Evolutionary conservation across 23 tunicate species (phyloP), one percentile per base, ranked within the genome.

Genomic region (Pegea sp.): DNA sequence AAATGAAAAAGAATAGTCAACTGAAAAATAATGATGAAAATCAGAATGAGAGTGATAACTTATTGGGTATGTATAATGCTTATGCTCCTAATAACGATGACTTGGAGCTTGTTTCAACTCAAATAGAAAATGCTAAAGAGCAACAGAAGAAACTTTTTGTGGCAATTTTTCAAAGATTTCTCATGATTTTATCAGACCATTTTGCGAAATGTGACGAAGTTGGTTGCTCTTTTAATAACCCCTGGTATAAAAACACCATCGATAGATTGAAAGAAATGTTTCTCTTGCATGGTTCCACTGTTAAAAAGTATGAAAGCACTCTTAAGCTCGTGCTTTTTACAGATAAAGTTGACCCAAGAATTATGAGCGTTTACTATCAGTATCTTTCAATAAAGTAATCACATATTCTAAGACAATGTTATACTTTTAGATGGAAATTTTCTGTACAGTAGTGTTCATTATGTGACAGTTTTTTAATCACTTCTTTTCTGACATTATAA

Each of bases 71-170:
- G 2, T 72, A 59, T 23, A 57, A 57, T 52, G 53, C 63, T 5
- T 79, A 72, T 72, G 93, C 93, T 54, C 99, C 90, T 0, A 69
- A 67, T 46, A 68, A 65, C 22, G 69, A 59, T 6, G 99, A 91
- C 46, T 50, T 79, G 19, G 63, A 64, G 33, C 60, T 53, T 49
- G 54, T 91, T 59, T 44, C 57, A 54, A 87, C 78, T 3, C 78
- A 91, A 69, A 58, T 72, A 8, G 93, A 72, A 33, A 34, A 72
- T 30, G 86, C 99, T 1, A 72, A 59, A 48, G 72, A 64, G 0
- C 75, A 91, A 51, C 99, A 91, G 65, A 91, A 91, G 61, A 91
- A 91, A 62, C 71, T 91, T 3, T 79, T 91, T 53, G 66, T 91
- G 16, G 68, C 75, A 31, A 91, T 91, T 49, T 91, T 91, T 62